Evolutionary conservation across 2,113 vertebrate species (phyloP).

Genomic region (Mus pahari): DNA sequence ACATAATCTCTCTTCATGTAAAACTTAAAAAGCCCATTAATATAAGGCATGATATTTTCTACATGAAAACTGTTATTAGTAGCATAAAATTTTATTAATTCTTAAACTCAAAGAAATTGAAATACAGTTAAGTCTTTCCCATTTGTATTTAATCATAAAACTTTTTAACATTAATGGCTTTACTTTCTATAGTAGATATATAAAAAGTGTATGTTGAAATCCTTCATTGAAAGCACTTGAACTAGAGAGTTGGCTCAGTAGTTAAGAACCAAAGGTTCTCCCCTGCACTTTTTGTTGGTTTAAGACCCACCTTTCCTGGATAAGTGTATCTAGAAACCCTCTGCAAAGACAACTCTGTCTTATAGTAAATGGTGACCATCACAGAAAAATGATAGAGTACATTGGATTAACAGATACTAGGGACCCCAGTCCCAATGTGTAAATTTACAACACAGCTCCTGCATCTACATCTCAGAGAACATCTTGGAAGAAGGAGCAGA

Average conservation of each 20-base stretch:
- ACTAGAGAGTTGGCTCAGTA: background rate
- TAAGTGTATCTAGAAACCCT: background rate
- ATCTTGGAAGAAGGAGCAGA: background rate
- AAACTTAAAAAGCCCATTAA: background rate
- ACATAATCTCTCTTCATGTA: background rate
- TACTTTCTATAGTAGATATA: background rate
- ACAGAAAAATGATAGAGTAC: background rate
- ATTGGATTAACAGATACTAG: background rate
- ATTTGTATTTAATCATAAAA: slow-evolving; percentile 4
- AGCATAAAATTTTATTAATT: background rate
- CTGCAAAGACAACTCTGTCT: background rate
- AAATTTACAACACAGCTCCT: background rate
- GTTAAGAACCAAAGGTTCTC: background rate
- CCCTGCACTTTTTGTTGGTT: background rate
- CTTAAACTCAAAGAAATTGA: background rate
- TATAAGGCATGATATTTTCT: background rate
- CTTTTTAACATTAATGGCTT: background rate
- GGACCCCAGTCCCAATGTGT: background rate
- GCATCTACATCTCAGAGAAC: background rate
- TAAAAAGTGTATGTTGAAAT: background rate
- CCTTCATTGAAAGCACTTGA: background rate
- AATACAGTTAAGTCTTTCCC: background rate
- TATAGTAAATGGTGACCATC: background rate
- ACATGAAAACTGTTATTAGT: background rate
- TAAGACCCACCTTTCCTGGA: background rate